These are phyloP conservation scores for Drosophila trichaetosa DNA, from an alignment of 2,888 invertebrate species.

Conservation along the genomic window DNA sequence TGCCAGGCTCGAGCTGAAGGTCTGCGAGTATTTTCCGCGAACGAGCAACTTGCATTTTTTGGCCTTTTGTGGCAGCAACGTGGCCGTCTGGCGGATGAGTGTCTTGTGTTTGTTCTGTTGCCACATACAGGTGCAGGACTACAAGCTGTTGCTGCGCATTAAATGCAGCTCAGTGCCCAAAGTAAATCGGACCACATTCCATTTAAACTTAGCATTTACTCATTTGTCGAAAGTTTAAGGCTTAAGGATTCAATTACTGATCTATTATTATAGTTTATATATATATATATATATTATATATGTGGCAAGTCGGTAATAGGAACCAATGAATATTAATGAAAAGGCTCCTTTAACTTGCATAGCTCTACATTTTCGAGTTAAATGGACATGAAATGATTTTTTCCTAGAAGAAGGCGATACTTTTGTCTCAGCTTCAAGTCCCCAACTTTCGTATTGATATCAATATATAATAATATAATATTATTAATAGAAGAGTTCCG, in stretches of 20 bases:
- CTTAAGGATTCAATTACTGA: not conserved
- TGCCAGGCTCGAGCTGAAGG: conserved; percentile 5
- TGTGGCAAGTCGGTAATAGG: not conserved
- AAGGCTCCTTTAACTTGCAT: not conserved
- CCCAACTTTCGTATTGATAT: too few species aligned
- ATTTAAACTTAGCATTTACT: not conserved
- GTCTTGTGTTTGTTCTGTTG: conserved; percentile 30
- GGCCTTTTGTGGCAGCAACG: conserved; percentile 34
- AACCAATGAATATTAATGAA: not conserved
- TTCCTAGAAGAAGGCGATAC: not conserved
- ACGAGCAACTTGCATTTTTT: conserved; percentile 44
- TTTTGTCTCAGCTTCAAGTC: too few species aligned
- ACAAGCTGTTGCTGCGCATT: conserved; percentile 6
- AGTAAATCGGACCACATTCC: conserved; percentile 2
- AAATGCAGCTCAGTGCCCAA: conserved; percentile 2
- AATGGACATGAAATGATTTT: not conserved
- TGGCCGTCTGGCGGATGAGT: not conserved
- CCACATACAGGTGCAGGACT: conserved; percentile 6
- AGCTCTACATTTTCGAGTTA: not conserved
- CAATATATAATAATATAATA: too few species aligned
- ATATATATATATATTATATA: not conserved
- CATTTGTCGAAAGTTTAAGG: not conserved
- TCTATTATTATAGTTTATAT: not conserved
- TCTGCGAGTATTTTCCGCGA: conserved; percentile 8
- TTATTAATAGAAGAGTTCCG: too few species aligned